Evolutionary conservation across 2,113 vertebrate genomes (phyloP).

Genomic region (human): GRCh38 chr5:174506001-174506500

Average conservation of each 20-base stretch:
- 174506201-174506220: neutral
- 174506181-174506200: neutral
- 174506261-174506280: neutral
- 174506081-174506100: neutral
- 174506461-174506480: too few species aligned
- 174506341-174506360: neutral
- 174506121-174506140: neutral
- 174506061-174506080: neutral
- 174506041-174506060: neutral
- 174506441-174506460: too few species aligned
- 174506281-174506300: too few species aligned
- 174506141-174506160: neutral
- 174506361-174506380: neutral
- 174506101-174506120: neutral
- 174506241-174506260: fast-evolving
- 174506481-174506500: neutral
- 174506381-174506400: neutral
- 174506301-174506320: too few species aligned
- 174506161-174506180: neutral
- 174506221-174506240: neutral
- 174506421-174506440: fast-evolving
- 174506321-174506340: neutral
- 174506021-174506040: neutral
- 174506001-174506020: neutral
- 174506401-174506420: neutral